Base-by-base conservation (phyloP, 2,797 vertebrate genomes). In the Enteromius radiatus region DNA sequence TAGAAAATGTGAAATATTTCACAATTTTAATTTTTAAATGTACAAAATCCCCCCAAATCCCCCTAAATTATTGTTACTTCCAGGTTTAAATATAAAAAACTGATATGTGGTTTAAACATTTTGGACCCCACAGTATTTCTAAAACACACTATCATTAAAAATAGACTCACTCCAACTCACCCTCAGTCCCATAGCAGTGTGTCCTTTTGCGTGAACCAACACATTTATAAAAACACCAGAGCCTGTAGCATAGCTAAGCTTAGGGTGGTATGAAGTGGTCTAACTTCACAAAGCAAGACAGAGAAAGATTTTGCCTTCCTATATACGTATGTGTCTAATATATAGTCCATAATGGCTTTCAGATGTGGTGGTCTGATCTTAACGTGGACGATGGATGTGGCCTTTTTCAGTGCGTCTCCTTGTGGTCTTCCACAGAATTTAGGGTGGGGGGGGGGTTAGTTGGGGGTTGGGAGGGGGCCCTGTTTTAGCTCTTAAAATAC, bases 401-500 rank as follows among this genome's bases (percentile, higher is more conserved):
- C 43, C 80, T 52, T 56, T 59, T 76, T 69, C 31, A 76, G 21
- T 19, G 41, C 1, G 52, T 77, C 64, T 77, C 74, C 54, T 70
- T 77, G 74, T 70, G 81, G 73, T 83, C 28, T 59, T 49, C 47
- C 80, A 43, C 73, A 76, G 64, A 67, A 59, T 76, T 83, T 33
- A 10, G 43, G 41, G 31, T 45, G 36, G 38, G 15, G 8, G 38
- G 38, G 38, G 38, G 9, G 36, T 43, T 43, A 71, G 54, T 47
- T 26, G 26, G 65, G 78, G 78, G 36, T 70, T 70, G 52, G 36
- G 45, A 21, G 28, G 33, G 80, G 23, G 71, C 43, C 68, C 43
- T 10, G 0, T 56, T 82, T 76, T 54, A 76, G 71, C 63, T 76
- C 71, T 65, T 82, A 67, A 82, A 82, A 82, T 76, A 82, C 80